These are phyloP conservation scores for Masticophis lateralis DNA, from an alignment of 2,797 vertebrate species.

Conservation along the genomic window DNA sequence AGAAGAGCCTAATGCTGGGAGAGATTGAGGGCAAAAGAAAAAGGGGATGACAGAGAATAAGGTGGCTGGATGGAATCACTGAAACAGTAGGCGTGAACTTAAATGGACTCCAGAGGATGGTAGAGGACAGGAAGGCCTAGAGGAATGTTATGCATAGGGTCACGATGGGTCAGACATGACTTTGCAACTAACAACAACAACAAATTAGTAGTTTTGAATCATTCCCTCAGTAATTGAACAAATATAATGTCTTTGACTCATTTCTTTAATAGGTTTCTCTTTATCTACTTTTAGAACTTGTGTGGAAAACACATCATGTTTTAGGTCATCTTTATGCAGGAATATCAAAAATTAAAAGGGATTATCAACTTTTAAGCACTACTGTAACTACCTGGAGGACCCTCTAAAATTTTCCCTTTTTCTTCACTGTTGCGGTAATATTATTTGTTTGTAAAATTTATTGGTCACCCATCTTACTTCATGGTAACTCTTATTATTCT, in stretches of 20 bases:
- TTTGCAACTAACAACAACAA: too few species aligned
- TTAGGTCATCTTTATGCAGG: not conserved
- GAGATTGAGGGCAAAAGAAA: too few species aligned
- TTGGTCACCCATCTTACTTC: not conserved
- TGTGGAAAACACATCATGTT: not conserved
- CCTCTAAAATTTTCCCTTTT: not conserved
- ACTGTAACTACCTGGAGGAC: not conserved
- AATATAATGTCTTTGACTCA: not conserved
- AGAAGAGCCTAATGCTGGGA: too few species aligned
- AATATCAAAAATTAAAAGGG: not conserved
- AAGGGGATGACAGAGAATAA: too few species aligned
- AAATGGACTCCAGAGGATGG: too few species aligned
- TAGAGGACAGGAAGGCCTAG: too few species aligned
- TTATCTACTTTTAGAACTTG: not conserved
- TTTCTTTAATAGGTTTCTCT: not conserved
- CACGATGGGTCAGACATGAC: too few species aligned
- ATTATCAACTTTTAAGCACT: not conserved
- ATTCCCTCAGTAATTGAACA: not conserved
- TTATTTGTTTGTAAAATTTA: not conserved
- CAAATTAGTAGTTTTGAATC: not conserved
- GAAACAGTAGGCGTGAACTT: too few species aligned
- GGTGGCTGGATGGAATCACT: too few species aligned
- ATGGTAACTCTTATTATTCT: not conserved
- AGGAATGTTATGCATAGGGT: too few species aligned
- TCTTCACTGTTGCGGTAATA: not conserved